These are phyloP conservation scores for Epirrita christyi DNA, from an alignment of 2,888 invertebrate genomes.

Conservation along the genomic window DNA sequence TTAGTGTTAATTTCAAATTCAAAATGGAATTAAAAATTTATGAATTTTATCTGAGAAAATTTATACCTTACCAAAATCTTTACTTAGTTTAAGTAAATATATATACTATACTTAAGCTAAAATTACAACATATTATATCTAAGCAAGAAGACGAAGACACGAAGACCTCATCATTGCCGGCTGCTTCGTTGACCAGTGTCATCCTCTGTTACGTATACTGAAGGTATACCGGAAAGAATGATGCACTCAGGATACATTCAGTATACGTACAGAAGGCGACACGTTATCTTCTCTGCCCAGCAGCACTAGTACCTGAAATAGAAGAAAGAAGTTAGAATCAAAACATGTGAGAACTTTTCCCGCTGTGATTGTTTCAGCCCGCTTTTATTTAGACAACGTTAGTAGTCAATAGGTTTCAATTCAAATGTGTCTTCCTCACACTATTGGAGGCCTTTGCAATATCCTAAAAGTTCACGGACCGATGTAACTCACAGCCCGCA, in stretches of 20 bases:
- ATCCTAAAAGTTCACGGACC: slow-evolving; percentile 74
- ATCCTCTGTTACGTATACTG: slow-evolving; percentile 99
- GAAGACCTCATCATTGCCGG: slow-evolving; percentile 43
- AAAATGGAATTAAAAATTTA: too few relatives aligned
- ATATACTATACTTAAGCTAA: too few relatives aligned
- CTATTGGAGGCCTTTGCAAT: slow-evolving; percentile 62
- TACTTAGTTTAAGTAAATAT: too few relatives aligned
- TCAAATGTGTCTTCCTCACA: slow-evolving; percentile 61
- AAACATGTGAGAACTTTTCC: slow-evolving; percentile 15
- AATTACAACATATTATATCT: neutral
- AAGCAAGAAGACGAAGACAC: slow-evolving; percentile 39
- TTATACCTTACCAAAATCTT: too few relatives aligned
- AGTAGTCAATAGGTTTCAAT: slow-evolving; percentile 49
- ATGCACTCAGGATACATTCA: slow-evolving; percentile 99
- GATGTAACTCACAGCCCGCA: slow-evolving; percentile 54
- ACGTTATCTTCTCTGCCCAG: slow-evolving; percentile 80
- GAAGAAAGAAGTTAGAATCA: slow-evolving; percentile 35
- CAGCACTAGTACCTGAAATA: slow-evolving; percentile 50
- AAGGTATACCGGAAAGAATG: slow-evolving; percentile 99
- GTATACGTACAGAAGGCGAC: slow-evolving; percentile 99
- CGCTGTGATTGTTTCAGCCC: slow-evolving; percentile 14
- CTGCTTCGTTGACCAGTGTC: slow-evolving; percentile 87
- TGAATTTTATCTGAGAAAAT: too few relatives aligned
- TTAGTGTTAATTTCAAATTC: too few relatives aligned
- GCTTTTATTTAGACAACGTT: slow-evolving; percentile 23